These are phyloP conservation scores for Scolopax bukidnonensis DNA, from an alignment of 2,797 vertebrate genomes.

Conservation along the genomic window DNA sequence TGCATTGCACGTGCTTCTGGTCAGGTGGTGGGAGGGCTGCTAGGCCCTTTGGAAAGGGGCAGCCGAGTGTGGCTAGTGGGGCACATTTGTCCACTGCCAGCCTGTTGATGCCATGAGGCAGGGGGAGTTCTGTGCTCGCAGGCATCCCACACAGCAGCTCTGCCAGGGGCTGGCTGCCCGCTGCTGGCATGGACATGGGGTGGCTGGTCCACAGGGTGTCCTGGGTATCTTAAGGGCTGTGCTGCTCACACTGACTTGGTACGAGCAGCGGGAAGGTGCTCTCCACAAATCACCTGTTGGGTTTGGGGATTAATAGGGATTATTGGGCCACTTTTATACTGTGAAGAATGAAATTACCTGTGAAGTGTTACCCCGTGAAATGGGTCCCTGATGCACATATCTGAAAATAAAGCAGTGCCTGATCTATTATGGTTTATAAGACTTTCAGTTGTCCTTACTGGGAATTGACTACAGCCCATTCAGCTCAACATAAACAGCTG, in stretches of 20 bases:
- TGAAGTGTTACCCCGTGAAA: not conserved
- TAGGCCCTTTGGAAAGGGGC: not conserved
- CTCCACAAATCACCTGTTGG: not conserved
- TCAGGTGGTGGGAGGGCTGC: not conserved
- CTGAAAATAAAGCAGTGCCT: not conserved
- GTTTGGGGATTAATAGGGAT: not conserved
- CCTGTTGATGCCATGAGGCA: not conserved
- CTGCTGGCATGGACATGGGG: not conserved
- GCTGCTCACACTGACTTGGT: not conserved
- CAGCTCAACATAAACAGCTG: not conserved
- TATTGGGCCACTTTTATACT: not conserved
- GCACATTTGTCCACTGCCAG: not conserved
- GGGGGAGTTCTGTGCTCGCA: not conserved
- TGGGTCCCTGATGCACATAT: not conserved
- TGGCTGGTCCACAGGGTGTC: not conserved
- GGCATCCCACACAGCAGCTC: not conserved
- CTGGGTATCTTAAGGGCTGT: not conserved
- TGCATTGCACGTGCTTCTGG: rapidly evolving
- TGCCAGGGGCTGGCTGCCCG: rapidly evolving
- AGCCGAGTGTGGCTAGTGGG: too few relatives aligned
- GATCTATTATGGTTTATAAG: not conserved
- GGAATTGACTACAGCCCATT: not conserved
- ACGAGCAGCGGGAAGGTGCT: not conserved
- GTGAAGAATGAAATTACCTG: not conserved
- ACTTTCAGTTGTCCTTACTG: not conserved